Evolutionary conservation across 2,797 vertebrate species (phyloP).

Genomic region (Rhodeus uyekii): DNA sequence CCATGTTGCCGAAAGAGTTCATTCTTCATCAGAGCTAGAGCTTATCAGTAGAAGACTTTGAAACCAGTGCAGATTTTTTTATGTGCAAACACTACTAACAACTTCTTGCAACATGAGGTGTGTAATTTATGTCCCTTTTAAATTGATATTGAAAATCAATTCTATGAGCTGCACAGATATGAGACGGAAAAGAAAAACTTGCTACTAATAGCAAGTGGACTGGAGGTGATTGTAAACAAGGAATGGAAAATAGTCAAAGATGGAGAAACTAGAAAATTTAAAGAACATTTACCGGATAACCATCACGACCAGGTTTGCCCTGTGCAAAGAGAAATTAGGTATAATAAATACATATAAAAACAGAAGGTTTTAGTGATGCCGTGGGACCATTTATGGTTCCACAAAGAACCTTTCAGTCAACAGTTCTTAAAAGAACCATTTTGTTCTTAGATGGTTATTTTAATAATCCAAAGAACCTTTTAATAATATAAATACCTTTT

Average conservation of each 20-base stretch:
- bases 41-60: neutral
- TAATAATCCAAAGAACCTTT: neutral
- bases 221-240: neutral
- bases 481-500: neutral
- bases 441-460: neutral
- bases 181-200: neutral
- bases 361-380: too few species aligned
- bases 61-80: neutral
- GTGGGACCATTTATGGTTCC: neutral
- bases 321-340: slow-evolving; percentile 82
- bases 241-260: neutral
- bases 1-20: neutral
- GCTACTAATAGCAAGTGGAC: neutral
- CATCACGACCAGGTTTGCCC: slow-evolving; percentile 95
- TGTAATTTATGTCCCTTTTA: neutral
- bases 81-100: neutral
- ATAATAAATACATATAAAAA: slow-evolving; percentile 32
- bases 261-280: slow-evolving; percentile 52
- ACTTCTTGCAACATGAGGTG: neutral
- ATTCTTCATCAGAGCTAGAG: slow-evolving; percentile 4
- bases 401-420: neutral
- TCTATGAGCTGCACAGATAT: neutral
- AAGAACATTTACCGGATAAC: slow-evolving; percentile 93
- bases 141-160: neutral
- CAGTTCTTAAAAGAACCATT: neutral